Evolutionary conservation across 2,888 invertebrate genomes (phyloP), one percentile per base, ranked within the genome.

Genomic region (Scrobipalpa costella): DNA sequence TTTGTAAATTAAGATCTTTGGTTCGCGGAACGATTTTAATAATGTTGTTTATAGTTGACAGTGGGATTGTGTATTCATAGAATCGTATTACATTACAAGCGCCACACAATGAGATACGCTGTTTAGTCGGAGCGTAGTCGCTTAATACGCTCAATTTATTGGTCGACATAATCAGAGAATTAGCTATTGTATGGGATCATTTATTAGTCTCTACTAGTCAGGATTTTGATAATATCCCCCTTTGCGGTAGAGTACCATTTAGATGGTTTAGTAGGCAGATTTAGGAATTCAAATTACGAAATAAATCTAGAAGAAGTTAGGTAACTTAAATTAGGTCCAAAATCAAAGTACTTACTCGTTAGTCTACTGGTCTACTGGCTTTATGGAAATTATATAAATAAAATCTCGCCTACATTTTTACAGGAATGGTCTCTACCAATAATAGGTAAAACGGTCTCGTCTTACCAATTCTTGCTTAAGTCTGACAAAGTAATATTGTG

Each of bases 1-100:
- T 78, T 80, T 77, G 73, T 77, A 76, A 81, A 80, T 80, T 76
- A 78, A 80, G 75, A 77, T 67, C 66, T 63, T 71, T 72, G 64
- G 64, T 73, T 71, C 71, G 40, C 63, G 67, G 73, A 70, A 77
- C 63, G 17, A 50, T 62, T 63, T 58, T 63, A 61, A 63, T 63
- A 57, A 55, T 64, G 49, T 50, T 61, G 38, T 57, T 64, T 64
- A 55, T 57, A 49, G 61, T 61, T 61, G 64, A 58, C 64, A 33
- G 40, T 9, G 7, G 17, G 17, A 61, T 50, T 61, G 61, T 38
- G 57, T 57, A 57, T 57, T 57, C 57, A 57, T 38, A 57, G 57
- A 19, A n/a, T 61, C 49, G 61, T 49, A 34, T 61, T 61, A 50
- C 61, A 34, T 61, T 61, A 50, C 61, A 57, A 57, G 57, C 57